Percentiles rank a stretch among this genome's conserved stretches.
Conservation (phyloP, 1,140 invertebrate genomes). For the Aphaenogaster ashmeadi region DNA sequence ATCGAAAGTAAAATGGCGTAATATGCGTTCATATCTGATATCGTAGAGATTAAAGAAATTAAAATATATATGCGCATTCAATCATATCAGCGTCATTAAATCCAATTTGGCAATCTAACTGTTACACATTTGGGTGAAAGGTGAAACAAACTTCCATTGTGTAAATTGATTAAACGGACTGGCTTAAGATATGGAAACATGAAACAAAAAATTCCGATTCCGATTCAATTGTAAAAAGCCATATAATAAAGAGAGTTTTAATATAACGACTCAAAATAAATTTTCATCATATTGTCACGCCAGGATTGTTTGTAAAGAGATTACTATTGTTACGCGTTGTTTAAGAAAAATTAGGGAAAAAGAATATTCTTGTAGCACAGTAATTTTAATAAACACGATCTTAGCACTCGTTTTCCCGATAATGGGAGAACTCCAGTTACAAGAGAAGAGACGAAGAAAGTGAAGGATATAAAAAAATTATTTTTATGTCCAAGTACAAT, state of each 20-base stretch:
- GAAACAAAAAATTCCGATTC: background rate
- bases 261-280: constrained; percentile 38
- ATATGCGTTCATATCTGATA: constrained; percentile 2
- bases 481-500: constrained; percentile 56
- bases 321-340: constrained; percentile 35
- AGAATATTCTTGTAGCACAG: background rate
- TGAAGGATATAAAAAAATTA: constrained; percentile 15
- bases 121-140: background rate
- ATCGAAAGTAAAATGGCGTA: constrained; percentile 30
- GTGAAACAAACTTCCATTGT: background rate
- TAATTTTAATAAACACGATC: background rate
- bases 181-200: background rate
- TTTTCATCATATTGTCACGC: constrained; percentile 33
- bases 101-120: constrained; percentile 10
- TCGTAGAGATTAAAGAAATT: constrained; percentile 2
- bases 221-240: constrained; percentile 25
- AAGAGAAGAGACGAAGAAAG: constrained; percentile 1
- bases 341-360: constrained; percentile 20
- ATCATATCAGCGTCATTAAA: constrained; percentile 21
- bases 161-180: constrained; percentile 15
- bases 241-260: constrained; percentile 46
- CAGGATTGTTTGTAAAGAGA: constrained; percentile 38
- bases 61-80: constrained; percentile 16
- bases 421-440: background rate
- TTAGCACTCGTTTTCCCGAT: background rate